Evolutionary conservation across 1,140 invertebrate genomes (phyloP).

Genomic region (fruit fly (Drosophila melanogaster)): DNA sequence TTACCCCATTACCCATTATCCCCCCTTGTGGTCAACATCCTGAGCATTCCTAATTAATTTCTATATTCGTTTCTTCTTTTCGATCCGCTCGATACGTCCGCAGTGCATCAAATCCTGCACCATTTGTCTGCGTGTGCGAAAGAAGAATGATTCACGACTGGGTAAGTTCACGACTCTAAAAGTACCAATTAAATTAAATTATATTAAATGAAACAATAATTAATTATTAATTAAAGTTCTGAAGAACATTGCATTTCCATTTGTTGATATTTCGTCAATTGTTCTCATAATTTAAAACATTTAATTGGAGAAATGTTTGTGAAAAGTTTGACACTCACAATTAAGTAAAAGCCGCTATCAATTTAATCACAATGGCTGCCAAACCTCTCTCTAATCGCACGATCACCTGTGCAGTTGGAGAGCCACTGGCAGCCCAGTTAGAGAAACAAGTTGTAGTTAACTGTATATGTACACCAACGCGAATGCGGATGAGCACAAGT

Average conservation of each 20-base stretch:
- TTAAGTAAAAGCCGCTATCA: background rate
- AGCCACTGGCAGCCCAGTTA: slow-evolving; percentile 6
- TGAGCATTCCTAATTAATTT: background rate
- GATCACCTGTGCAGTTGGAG: slow-evolving; percentile 23
- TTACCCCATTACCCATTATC: background rate
- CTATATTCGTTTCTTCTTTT: background rate
- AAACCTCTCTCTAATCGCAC: slow-evolving; percentile 2
- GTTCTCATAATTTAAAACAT: too few relatives aligned
- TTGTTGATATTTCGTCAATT: too few relatives aligned
- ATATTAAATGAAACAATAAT: too few relatives aligned
- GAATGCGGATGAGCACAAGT: too few relatives aligned
- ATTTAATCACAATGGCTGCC: background rate
- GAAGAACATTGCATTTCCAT: too few relatives aligned
- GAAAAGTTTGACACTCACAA: slow-evolving; percentile 1
- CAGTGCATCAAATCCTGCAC: slow-evolving; percentile 97
- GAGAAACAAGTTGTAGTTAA: slow-evolving; percentile 20
- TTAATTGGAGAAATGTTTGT: background rate
- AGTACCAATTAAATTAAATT: background rate
- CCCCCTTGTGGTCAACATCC: too few relatives aligned
- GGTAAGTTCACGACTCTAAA: slow-evolving; percentile 88
- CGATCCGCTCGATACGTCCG: slow-evolving; percentile 36
- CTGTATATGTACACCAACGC: background rate
- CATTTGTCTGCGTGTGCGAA: slow-evolving; percentile 95
- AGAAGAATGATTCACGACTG: slow-evolving; percentile 92
- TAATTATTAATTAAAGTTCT: too few relatives aligned